A percentile compares a stretch with the other conserved stretches of the same genome.
Conservation (phyloP, 2,888 invertebrate species). For the Drosophila picticornis region DNA sequence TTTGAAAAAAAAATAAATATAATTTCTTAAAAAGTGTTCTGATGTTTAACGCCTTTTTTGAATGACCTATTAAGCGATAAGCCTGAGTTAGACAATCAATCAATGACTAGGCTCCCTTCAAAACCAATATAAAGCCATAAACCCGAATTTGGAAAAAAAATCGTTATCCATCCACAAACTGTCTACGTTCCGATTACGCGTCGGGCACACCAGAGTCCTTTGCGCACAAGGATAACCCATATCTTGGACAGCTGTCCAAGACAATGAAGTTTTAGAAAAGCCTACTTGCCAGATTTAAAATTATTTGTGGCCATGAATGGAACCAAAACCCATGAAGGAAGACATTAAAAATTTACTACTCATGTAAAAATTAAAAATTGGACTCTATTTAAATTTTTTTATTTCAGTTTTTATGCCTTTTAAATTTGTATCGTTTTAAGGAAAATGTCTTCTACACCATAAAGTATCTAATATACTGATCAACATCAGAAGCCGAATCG, state of each 20-base stretch:
- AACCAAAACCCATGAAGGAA: too few relatives aligned
- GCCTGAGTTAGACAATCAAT: background rate
- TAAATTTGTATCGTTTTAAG: background rate
- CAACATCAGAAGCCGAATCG: background rate
- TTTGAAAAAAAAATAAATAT: background rate
- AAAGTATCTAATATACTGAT: background rate
- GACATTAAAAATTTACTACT: too few relatives aligned
- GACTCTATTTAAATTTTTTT: too few relatives aligned
- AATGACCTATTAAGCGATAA: background rate
- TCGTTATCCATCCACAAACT: background rate
- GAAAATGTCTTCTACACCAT: background rate
- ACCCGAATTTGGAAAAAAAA: too few relatives aligned
- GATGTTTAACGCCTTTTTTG: background rate
- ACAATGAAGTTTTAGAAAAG: too few relatives aligned
- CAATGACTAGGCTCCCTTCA: background rate
- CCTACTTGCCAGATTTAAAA: too few relatives aligned
- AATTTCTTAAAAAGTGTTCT: background rate
- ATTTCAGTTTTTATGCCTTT: background rate
- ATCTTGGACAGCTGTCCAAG: background rate
- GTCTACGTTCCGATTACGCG: too few relatives aligned
- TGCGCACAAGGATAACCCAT: background rate
- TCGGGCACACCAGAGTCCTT: too few relatives aligned
- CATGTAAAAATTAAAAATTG: too few relatives aligned
- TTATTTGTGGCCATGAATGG: too few relatives aligned
- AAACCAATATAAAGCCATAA: background rate